phyloP scores from a whole-genome alignment of 2,888 invertebrate species.

The Cordilura impudica region DNA sequence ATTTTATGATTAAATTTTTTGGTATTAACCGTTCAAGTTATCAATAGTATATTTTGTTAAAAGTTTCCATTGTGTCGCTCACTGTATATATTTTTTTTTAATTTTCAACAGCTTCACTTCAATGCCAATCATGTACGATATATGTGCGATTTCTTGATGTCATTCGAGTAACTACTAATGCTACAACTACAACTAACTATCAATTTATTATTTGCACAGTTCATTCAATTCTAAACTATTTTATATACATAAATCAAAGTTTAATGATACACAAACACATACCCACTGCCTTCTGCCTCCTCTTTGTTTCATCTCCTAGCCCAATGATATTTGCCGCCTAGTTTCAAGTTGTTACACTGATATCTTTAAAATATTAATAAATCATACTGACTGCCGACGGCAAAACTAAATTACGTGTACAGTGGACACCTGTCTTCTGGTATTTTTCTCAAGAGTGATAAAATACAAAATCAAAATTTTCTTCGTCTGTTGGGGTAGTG shows the following conservation, averaged over 20 bases:
- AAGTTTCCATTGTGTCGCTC: too few relatives aligned
- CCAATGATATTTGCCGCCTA: not conserved
- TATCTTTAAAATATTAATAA: not conserved
- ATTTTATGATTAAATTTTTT: too few relatives aligned
- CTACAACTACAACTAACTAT: not conserved
- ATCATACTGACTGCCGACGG: not conserved
- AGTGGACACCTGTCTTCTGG: not conserved
- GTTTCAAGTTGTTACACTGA: not conserved
- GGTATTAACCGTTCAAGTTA: too few relatives aligned
- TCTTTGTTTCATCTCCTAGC: not conserved
- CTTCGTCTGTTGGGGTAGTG: too few relatives aligned
- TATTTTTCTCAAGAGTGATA: too few relatives aligned
- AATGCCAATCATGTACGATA: constrained; percentile 41
- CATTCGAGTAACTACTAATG: constrained; percentile 34
- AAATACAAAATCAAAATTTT: too few relatives aligned
- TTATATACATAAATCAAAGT: constrained; percentile 26
- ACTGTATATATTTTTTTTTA: constrained; percentile 46
- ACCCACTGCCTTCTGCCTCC: not conserved
- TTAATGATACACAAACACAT: not conserved
- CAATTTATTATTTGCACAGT: constrained; percentile 26
- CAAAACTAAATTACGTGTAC: not conserved
- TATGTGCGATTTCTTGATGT: constrained; percentile 42
- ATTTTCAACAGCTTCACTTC: constrained; percentile 53
- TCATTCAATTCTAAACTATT: constrained; percentile 24
- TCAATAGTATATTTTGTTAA: too few relatives aligned